A percentile compares a stretch with the other conserved stretches of the same genome.
phyloP scores from a whole-genome alignment of 2,113 vertebrate genomes.

The Syngnathus floridae region DNA sequence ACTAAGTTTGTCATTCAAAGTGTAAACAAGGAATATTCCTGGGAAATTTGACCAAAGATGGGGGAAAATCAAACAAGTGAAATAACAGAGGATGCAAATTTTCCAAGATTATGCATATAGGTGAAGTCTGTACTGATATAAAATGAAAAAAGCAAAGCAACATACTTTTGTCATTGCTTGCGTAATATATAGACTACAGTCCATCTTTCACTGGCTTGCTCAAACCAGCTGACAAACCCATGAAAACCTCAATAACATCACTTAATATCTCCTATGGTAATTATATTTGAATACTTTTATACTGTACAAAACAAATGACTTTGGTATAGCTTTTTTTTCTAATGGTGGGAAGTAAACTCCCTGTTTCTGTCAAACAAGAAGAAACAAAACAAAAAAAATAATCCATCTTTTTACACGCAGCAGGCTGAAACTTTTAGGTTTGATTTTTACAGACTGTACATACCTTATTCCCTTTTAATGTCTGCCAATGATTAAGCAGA shows the following conservation, averaged over 20 bases:
- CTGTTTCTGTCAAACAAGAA: background rate
- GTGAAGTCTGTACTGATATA: background rate
- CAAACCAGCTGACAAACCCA: constrained; percentile 2
- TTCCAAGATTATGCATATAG: background rate
- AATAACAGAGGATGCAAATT: background rate
- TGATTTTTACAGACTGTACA: constrained; percentile 12
- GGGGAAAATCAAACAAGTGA: background rate
- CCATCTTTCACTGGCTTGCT: constrained; percentile 8
- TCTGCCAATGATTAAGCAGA: constrained; percentile 24
- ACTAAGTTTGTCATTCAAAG: background rate
- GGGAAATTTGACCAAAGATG: background rate
- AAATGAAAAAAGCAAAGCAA: background rate
- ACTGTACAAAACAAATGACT: constrained; percentile 21
- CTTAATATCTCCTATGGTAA: constrained; percentile 21
- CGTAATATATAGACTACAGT: background rate
- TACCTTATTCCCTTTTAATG: constrained; percentile 14
- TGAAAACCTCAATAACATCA: constrained; percentile 13
- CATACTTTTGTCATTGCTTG: background rate
- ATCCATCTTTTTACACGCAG: constrained; percentile 2
- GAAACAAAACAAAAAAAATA: background rate
- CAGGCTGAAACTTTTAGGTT: constrained; percentile 23
- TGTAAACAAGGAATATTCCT: background rate
- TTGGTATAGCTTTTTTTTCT: constrained; percentile 1
- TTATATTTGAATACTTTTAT: constrained; percentile 38
- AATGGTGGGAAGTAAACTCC: constrained; percentile 2